phyloP scores from a whole-genome alignment of 2,113 vertebrate genomes.

The Myiozetetes cayanensis region DNA sequence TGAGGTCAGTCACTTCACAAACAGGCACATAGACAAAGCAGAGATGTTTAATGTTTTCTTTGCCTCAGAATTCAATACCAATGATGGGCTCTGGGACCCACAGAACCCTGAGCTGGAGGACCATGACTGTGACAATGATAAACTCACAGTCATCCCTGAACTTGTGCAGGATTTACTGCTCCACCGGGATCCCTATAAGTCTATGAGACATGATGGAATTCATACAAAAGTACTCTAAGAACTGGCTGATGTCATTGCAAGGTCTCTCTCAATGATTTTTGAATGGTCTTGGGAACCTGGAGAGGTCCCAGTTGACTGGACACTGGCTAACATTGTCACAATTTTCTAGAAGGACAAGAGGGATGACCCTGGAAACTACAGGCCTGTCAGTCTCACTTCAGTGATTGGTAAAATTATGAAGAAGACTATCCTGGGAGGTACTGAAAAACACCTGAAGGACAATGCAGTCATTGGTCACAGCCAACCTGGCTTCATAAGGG shows the following conservation, averaged over 20 bases:
- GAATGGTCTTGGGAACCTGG: neutral
- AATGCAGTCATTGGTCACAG: neutral
- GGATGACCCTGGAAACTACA: neutral
- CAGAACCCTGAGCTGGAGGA: neutral
- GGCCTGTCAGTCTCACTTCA: neutral
- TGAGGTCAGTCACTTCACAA: neutral
- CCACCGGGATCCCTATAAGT: neutral
- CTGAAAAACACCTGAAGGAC: neutral
- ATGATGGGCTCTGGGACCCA: neutral
- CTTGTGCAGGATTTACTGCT: neutral
- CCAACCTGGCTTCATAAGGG: neutral
- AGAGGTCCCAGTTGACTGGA: neutral
- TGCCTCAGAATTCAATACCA: neutral
- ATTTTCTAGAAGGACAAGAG: neutral
- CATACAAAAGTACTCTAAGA: neutral
- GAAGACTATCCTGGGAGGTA: neutral
- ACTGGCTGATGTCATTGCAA: neutral
- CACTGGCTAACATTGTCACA: neutral
- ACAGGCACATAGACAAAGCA: neutral
- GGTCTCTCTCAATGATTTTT: neutral
- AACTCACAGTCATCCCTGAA: neutral
- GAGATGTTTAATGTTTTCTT: neutral
- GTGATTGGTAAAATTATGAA: neutral
- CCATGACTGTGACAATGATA: neutral
- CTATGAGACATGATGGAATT: neutral